A percentile compares a stretch with the other conserved stretches of the same genome.
phyloP scores from a whole-genome alignment of 2,888 invertebrate genomes.

The Notocelia uddmanniana region DNA sequence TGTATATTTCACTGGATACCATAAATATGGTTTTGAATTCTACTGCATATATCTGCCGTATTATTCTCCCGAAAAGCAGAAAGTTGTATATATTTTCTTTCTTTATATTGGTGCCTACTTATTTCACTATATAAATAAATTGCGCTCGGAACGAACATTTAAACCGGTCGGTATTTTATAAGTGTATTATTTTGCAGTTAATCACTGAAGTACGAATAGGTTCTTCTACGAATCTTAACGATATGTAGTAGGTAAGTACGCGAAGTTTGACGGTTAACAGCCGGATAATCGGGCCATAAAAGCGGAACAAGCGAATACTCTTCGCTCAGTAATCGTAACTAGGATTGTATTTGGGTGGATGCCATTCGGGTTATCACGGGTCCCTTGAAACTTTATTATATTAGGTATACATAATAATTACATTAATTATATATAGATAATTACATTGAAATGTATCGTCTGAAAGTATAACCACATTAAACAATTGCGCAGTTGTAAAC shows the following conservation, averaged over 20 bases:
- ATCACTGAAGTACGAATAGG: neutral
- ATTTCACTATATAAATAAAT: no score
- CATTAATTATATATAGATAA: no score
- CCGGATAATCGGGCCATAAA: conserved; percentile 1
- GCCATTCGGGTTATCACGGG: no score
- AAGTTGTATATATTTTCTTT: no score
- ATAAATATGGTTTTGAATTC: neutral
- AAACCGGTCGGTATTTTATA: no score
- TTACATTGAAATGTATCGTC: no score
- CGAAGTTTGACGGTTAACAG: neutral
- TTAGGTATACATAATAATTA: neutral
- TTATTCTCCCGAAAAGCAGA: no score
- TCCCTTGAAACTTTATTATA: neutral
- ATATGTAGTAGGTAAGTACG: neutral
- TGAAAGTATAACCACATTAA: neutral
- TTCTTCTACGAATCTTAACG: neutral
- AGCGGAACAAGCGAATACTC: neutral
- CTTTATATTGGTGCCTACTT: no score
- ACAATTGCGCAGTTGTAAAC: neutral
- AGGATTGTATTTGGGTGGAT: conserved; percentile 1
- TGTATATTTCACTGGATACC: neutral
- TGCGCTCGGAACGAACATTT: no score
- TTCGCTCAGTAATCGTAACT: conserved; percentile 5
- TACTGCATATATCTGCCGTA: no score
- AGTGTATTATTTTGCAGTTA: no score